phyloP scores from a whole-genome alignment of 2,888 invertebrate species.

The Leucophenga montana region DNA sequence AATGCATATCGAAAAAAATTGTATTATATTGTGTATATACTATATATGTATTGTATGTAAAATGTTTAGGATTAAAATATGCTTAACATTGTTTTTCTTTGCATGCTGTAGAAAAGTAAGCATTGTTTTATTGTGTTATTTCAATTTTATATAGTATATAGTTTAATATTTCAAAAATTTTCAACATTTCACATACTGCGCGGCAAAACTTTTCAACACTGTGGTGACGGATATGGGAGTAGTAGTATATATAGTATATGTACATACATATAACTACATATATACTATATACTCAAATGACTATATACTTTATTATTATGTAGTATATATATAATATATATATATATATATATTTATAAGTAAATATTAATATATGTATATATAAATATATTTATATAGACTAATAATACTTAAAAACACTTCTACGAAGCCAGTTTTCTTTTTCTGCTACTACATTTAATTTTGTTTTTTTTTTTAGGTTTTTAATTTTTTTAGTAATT shows the following conservation, averaged over 20 bases:
- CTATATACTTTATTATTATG: constrained; percentile 31
- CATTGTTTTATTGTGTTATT: constrained; percentile 19
- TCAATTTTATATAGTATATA: constrained; percentile 26
- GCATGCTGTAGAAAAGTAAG: no score
- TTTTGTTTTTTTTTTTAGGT: constrained; percentile 37
- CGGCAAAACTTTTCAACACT: constrained; percentile 24
- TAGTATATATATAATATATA: constrained; percentile 4
- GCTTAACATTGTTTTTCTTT: constrained; percentile 13
- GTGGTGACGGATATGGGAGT: constrained; percentile 25
- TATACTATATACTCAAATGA: constrained; percentile 38
- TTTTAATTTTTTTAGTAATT: constrained; percentile 29
- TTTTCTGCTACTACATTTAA: constrained; percentile 39
- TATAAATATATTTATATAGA: constrained; percentile 44
- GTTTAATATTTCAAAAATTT: constrained; percentile 38
- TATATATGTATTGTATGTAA: neutral
- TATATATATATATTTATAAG: constrained; percentile 20
- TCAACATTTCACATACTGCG: constrained; percentile 32
- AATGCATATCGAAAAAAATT: no score
- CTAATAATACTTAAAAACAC: constrained; percentile 67
- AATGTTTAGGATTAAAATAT: constrained; percentile 14
- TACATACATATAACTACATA: constrained; percentile 33
- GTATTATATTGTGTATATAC: neutral
- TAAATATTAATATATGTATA: constrained; percentile 37
- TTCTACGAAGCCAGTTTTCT: constrained; percentile 64
- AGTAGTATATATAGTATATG: constrained; percentile 42